Evolutionary conservation across 2,113 vertebrate genomes (phyloP).

Genomic region (Chauna torquata): DNA sequence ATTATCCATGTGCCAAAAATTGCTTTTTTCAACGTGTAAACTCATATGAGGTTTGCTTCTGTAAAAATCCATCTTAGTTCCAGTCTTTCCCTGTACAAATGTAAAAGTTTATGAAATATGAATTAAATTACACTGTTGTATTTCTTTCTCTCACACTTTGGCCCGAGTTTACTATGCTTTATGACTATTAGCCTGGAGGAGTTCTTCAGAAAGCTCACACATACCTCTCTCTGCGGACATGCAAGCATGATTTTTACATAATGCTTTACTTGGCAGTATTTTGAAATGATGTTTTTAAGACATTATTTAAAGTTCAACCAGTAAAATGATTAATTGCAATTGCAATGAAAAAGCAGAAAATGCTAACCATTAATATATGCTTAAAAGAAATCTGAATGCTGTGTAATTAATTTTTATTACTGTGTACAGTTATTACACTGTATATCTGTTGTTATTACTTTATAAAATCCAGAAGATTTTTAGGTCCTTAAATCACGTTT

Average conservation of each 20-base stretch:
- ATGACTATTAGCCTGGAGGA: background rate
- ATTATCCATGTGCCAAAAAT: constrained; percentile 67
- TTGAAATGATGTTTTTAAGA: constrained; percentile 15
- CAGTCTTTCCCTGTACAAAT: constrained; percentile 57
- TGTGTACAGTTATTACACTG: background rate
- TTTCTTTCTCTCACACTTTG: constrained; percentile 35
- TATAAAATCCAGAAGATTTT: background rate
- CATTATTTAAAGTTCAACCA: background rate
- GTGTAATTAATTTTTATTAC: background rate
- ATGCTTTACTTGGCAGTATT: background rate
- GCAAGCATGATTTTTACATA: background rate
- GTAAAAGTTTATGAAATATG: constrained; percentile 59
- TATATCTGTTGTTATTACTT: background rate
- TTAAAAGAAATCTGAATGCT: background rate
- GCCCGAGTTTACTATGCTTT: background rate
- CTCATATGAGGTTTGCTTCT: constrained; percentile 58
- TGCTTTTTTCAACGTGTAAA: constrained; percentile 62
- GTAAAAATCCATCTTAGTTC: constrained; percentile 36
- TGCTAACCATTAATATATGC: background rate
- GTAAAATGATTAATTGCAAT: background rate
- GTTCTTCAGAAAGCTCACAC: constrained; percentile 1
- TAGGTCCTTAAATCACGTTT: background rate
- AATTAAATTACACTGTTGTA: constrained; percentile 34
- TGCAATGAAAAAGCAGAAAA: background rate
- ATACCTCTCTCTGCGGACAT: background rate